Percentiles rank a stretch among this genome's conserved stretches.
Evolutionary conservation across 2,888 invertebrate genomes (phyloP).

Genomic region (Cheiracanthium punctorium): DNA sequence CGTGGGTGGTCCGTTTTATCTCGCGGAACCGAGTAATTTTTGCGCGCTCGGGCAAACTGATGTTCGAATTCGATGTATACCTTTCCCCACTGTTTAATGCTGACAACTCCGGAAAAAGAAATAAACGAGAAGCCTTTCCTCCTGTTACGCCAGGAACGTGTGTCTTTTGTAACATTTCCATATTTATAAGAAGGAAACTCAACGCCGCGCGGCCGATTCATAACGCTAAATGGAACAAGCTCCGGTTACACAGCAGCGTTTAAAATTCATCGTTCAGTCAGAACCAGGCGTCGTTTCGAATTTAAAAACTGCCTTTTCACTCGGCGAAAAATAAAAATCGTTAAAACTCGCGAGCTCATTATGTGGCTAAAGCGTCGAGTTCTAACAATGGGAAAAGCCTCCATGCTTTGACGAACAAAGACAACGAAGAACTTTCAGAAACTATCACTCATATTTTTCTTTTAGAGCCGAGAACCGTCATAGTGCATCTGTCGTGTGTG

Average conservation of each 20-base stretch:
- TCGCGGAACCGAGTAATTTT: neutral
- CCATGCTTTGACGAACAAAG: constrained; percentile 69
- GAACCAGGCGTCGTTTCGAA: constrained; percentile 41
- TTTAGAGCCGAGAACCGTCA: constrained; percentile 28
- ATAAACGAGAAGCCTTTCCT: constrained; percentile 18
- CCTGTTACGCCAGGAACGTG: constrained; percentile 65
- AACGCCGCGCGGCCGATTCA: constrained; percentile 43
- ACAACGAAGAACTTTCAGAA: constrained; percentile 65
- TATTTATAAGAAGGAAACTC: constrained; percentile 67
- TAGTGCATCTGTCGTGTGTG: constrained; percentile 63
- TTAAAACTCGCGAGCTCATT: constrained; percentile 46
- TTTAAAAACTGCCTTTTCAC: constrained; percentile 51
- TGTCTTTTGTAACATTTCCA: constrained; percentile 69
- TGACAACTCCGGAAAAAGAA: constrained; percentile 16
- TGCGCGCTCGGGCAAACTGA: neutral
- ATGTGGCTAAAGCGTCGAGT: constrained; percentile 49
- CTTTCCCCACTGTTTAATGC: neutral
- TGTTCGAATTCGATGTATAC: neutral
- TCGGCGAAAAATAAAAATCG: constrained; percentile 59
- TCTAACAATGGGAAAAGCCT: constrained; percentile 45
- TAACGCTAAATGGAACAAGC: constrained; percentile 68
- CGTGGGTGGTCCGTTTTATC: neutral
- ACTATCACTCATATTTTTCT: constrained; percentile 68
- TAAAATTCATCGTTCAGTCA: constrained; percentile 59
- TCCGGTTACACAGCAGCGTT: constrained; percentile 55